phyloP scores from a whole-genome alignment of 2,888 invertebrate species.

The Euphydryas editha region DNA sequence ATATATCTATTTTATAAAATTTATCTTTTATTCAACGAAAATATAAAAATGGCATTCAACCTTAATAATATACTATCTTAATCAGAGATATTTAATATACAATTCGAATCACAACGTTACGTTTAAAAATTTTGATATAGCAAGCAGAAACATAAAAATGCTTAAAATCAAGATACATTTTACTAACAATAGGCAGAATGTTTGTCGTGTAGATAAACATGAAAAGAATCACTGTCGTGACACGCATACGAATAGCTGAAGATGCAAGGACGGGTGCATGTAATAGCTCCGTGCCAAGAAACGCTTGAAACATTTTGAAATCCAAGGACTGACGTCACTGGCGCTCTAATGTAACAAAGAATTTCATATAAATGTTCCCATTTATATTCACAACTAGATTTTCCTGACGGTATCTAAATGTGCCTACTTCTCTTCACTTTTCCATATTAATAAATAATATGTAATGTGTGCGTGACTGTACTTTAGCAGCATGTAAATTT shows the following conservation, averaged over 20 bases:
- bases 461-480: too few species aligned
- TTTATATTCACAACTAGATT: background rate
- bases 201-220: background rate
- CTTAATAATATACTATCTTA: too few species aligned
- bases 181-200: background rate
- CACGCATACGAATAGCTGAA: conserved; percentile 1
- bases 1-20: too few species aligned
- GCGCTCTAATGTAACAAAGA: background rate
- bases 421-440: too few species aligned
- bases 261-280: conserved; percentile 1
- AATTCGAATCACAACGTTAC: too few species aligned
- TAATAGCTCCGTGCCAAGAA: background rate
- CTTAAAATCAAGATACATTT: background rate
- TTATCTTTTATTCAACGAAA: too few species aligned
- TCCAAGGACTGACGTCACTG: background rate
- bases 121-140: too few species aligned
- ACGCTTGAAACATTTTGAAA: background rate
- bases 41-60: too few species aligned
- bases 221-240: background rate
- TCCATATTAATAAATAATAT: too few species aligned
- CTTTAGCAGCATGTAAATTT: too few species aligned
- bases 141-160: background rate
- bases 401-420: too few species aligned
- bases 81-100: too few species aligned
- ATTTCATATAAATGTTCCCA: conserved; percentile 2